Percentiles rank a stretch among this genome's conserved stretches.
Conservation (phyloP, 2,888 invertebrate genomes). For the Alloplasta piceator region DNA sequence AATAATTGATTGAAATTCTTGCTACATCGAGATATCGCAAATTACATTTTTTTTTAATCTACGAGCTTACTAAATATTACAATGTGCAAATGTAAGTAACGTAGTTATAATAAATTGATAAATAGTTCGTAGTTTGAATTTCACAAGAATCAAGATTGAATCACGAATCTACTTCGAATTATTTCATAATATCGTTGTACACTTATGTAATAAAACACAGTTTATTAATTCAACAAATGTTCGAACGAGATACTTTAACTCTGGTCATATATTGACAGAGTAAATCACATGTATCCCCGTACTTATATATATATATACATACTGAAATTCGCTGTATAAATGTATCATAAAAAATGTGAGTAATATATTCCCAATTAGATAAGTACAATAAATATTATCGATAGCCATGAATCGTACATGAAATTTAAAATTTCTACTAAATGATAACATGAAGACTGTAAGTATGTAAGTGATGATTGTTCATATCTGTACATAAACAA, state of each 20-base stretch:
- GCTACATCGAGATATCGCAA: not conserved
- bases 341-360: slow-evolving; percentile 72
- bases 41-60: not conserved
- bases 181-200: slow-evolving; percentile 4
- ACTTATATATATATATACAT: slow-evolving; percentile 11
- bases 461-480: slow-evolving; percentile 62
- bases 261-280: not conserved
- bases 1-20: too few relatives aligned
- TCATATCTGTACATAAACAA: slow-evolving; percentile 66
- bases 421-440: slow-evolving; percentile 41
- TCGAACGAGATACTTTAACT: too few relatives aligned
- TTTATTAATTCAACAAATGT: too few relatives aligned
- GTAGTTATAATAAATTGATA: slow-evolving; percentile 32
- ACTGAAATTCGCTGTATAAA: slow-evolving; percentile 72
- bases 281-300: slow-evolving; percentile 3
- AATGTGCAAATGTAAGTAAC: slow-evolving; percentile 41
- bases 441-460: slow-evolving; percentile 20
- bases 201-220: too few relatives aligned
- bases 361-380: slow-evolving; percentile 19
- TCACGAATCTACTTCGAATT: not conserved
- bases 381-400: slow-evolving; percentile 33
- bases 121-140: slow-evolving; percentile 3
- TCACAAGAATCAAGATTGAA: not conserved
- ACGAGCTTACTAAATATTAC: slow-evolving; percentile 57
- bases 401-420: slow-evolving; percentile 28